phyloP scores from a whole-genome alignment of 1,140 invertebrate species.

The Pseudomyrmex gracilis region DNA sequence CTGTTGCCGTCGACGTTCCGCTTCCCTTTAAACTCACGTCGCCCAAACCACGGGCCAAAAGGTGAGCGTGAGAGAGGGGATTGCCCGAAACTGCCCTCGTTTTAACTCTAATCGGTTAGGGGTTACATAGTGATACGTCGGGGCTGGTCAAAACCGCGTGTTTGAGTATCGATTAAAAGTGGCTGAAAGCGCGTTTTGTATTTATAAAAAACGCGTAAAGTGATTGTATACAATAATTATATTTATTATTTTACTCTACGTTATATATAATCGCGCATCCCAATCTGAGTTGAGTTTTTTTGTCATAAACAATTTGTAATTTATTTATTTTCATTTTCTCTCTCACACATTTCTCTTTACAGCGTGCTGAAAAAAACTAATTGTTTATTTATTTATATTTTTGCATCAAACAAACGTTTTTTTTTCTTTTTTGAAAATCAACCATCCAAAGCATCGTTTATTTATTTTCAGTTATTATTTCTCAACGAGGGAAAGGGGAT shows the following conservation, averaged over 20 bases:
- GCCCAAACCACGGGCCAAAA: not conserved
- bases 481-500: not conserved
- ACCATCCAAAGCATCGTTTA: not conserved
- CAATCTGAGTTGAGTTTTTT: not conserved
- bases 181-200: not conserved
- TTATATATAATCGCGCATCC: too few relatives aligned
- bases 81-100: not conserved
- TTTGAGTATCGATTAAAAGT: slow-evolving; percentile 3
- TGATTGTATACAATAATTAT: not conserved
- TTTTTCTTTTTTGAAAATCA: not conserved
- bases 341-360: not conserved
- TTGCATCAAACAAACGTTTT: not conserved
- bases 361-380: not conserved
- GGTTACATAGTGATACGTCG: slow-evolving; percentile 7
- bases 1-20: slow-evolving; percentile 69
- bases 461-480: not conserved
- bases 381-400: not conserved
- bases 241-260: too few relatives aligned
- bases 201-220: not conserved
- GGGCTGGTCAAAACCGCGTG: not conserved
- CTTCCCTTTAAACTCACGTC: slow-evolving; percentile 64
- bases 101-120: slow-evolving; percentile 18
- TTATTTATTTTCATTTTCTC: not conserved
- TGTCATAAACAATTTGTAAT: not conserved
- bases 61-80: not conserved